These are phyloP conservation scores for Acrobasis repandana DNA, from an alignment of 2,888 invertebrate genomes.

Conservation along the genomic window DNA sequence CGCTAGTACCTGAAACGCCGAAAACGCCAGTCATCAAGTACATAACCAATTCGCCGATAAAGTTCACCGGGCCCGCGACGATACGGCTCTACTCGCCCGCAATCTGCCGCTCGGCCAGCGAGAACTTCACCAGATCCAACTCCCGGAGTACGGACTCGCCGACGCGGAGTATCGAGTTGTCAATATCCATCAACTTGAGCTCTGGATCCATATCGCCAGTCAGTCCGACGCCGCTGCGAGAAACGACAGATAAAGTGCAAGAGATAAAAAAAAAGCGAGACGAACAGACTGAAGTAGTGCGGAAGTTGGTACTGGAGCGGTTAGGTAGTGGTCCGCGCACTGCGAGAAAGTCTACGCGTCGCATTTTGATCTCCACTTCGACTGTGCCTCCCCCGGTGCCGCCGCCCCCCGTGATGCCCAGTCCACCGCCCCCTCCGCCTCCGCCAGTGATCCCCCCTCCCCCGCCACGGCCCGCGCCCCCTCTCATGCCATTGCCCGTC, in stretches of 20 bases:
- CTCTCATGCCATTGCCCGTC: conserved; percentile 57
- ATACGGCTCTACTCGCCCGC: conserved; percentile 67
- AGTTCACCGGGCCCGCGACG: conserved; percentile 46
- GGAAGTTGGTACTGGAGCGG: conserved; percentile 92
- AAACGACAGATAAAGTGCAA: conserved; percentile 86
- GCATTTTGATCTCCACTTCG: conserved; percentile 47
- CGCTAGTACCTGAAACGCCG: conserved; percentile 54
- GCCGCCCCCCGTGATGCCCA: conserved; percentile 49
- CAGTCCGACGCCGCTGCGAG: conserved; percentile 66
- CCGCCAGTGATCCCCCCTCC: conserved; percentile 38
- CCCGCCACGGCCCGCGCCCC: conserved; percentile 53
- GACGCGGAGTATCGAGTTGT: conserved; percentile 52
- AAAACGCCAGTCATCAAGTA: conserved; percentile 35
- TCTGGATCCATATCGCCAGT: conserved; percentile 57
- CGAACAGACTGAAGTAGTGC: conserved; percentile 91
- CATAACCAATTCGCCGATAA: conserved; percentile 34
- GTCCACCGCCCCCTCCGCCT: conserved; percentile 43
- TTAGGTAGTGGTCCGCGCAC: conserved; percentile 65
- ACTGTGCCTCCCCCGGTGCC: conserved; percentile 55
- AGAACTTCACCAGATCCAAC: conserved; percentile 59
- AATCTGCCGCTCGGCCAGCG: conserved; percentile 74
- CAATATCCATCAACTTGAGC: conserved; percentile 50
- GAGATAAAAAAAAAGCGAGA: conserved; percentile 90
- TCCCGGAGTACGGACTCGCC: conserved; percentile 53
- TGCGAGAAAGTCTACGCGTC: conserved; percentile 47